Base-by-base conservation (phyloP, 2,888 invertebrate species). In the Asteroscopus sphinx region DNA sequence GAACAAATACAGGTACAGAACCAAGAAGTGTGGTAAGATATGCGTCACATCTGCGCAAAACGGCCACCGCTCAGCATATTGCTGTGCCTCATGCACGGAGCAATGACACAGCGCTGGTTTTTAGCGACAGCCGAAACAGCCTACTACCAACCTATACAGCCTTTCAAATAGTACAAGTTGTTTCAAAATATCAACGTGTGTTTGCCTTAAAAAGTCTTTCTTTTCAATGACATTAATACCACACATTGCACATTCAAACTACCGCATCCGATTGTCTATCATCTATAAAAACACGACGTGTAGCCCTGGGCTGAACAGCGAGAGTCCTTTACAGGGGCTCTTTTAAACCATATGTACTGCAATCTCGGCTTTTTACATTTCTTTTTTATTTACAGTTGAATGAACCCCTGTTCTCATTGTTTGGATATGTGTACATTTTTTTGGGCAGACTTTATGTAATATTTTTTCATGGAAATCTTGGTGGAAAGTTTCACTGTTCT, bases 281-380 rank as follows among this genome's bases (percentile, higher is more conserved):
- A 48, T 66, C 48, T 49, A 11, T 35, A 33, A 49, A 16, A 39
- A 54, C 45, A 44, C 33, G 63, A 46, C 61, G 47, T 49, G 49
- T 71, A 63, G 77, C 83, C 80, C 21, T 35, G 33, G 74, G 82
- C 76, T 61, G 36, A 57, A 59, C 48, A 66, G 53, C 52, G 68
- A 79, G 79, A 63, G 76, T 81, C 77, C 79, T 82, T 78, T 81
- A 66, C 79, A 35, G 57, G 56, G 45, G 47, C 58, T 73, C 74
- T 75, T 70, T 49, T 55, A 69, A 54, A 73, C 57, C 76, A 69
- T 48, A 61, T 66, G 67, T 71, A 40, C 66, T 52, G 52, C 59
- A 68, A 65, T 67, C 71, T 53, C 39, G 48, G 56, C 63, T 57
- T 70, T 73, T 65, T 63, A 46, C 48, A 49, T 69, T 57, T 56